Evolutionary conservation across 2,888 invertebrate genomes (phyloP).

Genomic region (Osmoderma eremita): DNA sequence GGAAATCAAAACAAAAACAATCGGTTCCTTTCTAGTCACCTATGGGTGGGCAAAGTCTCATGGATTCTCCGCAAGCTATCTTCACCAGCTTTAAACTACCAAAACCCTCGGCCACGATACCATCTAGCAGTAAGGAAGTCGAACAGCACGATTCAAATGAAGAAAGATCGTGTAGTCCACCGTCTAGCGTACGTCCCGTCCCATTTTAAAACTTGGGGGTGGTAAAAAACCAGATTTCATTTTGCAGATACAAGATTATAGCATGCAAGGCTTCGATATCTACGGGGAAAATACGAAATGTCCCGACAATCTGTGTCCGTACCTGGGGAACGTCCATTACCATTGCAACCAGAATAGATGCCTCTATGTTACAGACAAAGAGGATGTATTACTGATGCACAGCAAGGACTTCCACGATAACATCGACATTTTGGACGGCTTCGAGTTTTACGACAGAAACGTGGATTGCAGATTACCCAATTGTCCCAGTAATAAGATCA

Average conservation of each 20-base stretch:
- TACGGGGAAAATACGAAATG: slow-evolving; percentile 73
- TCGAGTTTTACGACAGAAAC: slow-evolving; percentile 82
- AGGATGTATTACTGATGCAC: slow-evolving; percentile 82
- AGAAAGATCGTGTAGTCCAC: slow-evolving; percentile 61
- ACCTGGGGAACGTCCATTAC: slow-evolving; percentile 77
- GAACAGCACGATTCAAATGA: slow-evolving; percentile 60
- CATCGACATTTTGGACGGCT: slow-evolving; percentile 83
- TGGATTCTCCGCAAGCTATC: slow-evolving; percentile 86
- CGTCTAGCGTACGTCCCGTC: slow-evolving; percentile 60
- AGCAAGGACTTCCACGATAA: slow-evolving; percentile 88
- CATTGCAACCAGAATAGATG: slow-evolving; percentile 87
- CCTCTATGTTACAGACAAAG: slow-evolving; percentile 83
- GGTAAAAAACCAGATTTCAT: not conserved
- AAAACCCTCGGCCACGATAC: slow-evolving; percentile 66
- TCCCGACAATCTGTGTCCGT: slow-evolving; percentile 79
- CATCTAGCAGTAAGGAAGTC: slow-evolving; percentile 56
- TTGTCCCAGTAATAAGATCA: slow-evolving; percentile 77
- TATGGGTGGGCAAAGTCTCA: slow-evolving; percentile 60
- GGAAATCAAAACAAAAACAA: not conserved
- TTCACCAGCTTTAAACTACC: slow-evolving; percentile 94
- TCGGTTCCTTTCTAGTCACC: slow-evolving; percentile 56
- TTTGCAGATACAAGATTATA: slow-evolving; percentile 65
- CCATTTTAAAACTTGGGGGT: not conserved
- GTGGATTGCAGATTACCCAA: slow-evolving; percentile 75
- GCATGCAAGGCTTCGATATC: slow-evolving; percentile 72